Conservation (phyloP, 2,888 invertebrate genomes). For the Loripinus fragilis region DNA sequence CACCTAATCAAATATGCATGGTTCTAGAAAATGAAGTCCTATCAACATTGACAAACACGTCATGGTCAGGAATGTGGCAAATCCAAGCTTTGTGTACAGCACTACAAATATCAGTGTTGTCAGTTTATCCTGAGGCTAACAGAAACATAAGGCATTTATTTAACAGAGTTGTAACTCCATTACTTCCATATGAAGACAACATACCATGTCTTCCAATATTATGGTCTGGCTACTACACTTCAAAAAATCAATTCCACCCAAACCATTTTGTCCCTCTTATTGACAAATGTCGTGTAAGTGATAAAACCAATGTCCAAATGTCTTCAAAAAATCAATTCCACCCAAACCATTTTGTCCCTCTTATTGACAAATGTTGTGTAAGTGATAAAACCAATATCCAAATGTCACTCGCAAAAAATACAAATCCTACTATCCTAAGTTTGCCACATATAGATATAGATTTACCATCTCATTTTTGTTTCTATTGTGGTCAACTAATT, state of each 20-base stretch:
- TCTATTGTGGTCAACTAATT: background rate
- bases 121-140: slow-evolving; percentile 27
- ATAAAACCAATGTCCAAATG: background rate
- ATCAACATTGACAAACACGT: slow-evolving; percentile 14
- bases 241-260: slow-evolving; percentile 18
- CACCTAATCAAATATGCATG: slow-evolving; percentile 14
- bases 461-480: background rate
- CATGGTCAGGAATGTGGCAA: slow-evolving; percentile 37
- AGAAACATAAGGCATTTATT: slow-evolving; percentile 1
- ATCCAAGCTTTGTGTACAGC: slow-evolving; percentile 26
- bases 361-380: too few relatives aligned
- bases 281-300: background rate
- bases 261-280: slow-evolving; percentile 34
- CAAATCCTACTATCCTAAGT: background rate
- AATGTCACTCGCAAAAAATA: background rate
- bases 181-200: background rate
- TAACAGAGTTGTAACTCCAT: slow-evolving; percentile 19
- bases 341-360: too few relatives aligned
- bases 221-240: slow-evolving; percentile 20
- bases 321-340: too few relatives aligned
- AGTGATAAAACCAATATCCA: too few relatives aligned
- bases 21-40: slow-evolving; percentile 23
- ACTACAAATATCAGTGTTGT: slow-evolving; percentile 18
- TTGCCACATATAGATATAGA: too few relatives aligned
- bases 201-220: slow-evolving; percentile 17